Base-by-base conservation (phyloP, 2,888 invertebrate species). In the Papilio protenor region DNA sequence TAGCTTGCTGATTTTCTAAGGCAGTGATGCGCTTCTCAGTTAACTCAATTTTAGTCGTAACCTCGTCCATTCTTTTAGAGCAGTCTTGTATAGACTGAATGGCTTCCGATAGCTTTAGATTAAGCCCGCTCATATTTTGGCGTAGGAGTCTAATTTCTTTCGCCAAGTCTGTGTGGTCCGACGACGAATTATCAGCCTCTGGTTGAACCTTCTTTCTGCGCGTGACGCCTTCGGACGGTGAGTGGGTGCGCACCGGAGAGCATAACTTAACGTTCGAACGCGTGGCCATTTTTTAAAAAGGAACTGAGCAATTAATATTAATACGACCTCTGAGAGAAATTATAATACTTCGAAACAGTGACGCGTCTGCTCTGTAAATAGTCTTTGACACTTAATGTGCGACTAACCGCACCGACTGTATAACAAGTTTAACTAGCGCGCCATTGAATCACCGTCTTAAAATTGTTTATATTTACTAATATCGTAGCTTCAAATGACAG, bases 121-220 rank as follows among this genome's bases (percentile, higher is more conserved):
- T 61, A 4, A 61, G 33, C 14, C 61, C 61, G 33, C 33, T 4
- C 27, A 61, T 5, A 6, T 3, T 12, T 14, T 61, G 61, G 18
- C 61, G 61, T 16, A 61, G 61, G 5, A 61, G 27, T 27, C 14
- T 3, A 8, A 61, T 27, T 33, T 61, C 61, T 6, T 27, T 23
- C 6, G 61, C 16, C 16, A 61, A 12, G 14, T 61, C 61, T 61
- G 14, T 61, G 10, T 11, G 2, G 2, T 61, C 61, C 1, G 61
- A 27, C 16, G 27, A 16, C 27, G 14, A 1, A 27, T 5, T 61
- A 27, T 61, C 61, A 0, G 16, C 14, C 8, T 61, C 61, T 4
- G 61, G n/a, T 61, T 61, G 61, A 27, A 14, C 27, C 61, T 57
- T 57, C 57, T 57, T 57, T n/a, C 57, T 57, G 11, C 57, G 57